Conservation (phyloP, 2,888 invertebrate species). For the Aradus depressus region DNA sequence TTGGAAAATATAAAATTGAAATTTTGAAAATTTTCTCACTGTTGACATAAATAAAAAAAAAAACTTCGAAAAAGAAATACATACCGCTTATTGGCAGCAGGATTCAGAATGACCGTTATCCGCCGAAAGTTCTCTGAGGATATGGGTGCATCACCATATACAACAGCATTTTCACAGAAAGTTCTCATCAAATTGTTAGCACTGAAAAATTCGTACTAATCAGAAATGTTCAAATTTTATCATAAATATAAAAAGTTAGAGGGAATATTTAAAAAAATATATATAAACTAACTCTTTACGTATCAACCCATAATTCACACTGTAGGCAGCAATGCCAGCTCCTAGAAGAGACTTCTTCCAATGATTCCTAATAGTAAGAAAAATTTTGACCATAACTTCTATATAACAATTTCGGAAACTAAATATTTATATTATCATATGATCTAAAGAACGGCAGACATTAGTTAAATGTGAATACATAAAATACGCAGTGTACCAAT, state of each 20-base stretch:
- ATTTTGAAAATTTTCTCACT: conserved; percentile 34
- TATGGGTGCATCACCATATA: conserved; percentile 55
- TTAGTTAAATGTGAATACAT: too few species aligned
- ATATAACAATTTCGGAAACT: too few species aligned
- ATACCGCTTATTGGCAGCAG: conserved; percentile 70
- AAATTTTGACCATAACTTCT: conserved; percentile 12
- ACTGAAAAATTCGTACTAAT: conserved; percentile 41
- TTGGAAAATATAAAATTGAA: conserved; percentile 33
- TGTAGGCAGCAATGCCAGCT: conserved; percentile 55
- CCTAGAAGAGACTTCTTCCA: conserved; percentile 82
- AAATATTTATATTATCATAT: too few species aligned
- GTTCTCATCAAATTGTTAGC: conserved; percentile 63
- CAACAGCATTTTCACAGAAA: conserved; percentile 64
- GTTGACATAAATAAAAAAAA: conserved; percentile 26
- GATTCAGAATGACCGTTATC: conserved; percentile 81
- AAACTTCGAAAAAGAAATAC: not conserved
- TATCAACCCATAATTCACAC: conserved; percentile 54
- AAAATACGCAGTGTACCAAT: too few species aligned
- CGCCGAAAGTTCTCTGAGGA: conserved; percentile 53
- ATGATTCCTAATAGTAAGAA: conserved; percentile 50
- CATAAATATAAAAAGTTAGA: conserved; percentile 13
- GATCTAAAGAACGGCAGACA: too few species aligned
- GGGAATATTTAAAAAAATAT: conserved; percentile 5
- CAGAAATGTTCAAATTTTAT: conserved; percentile 17
- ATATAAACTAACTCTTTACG: conserved; percentile 57